Base-by-base conservation (phyloP, 2,888 invertebrate species). In the Frankliniella intonsa region DNA sequence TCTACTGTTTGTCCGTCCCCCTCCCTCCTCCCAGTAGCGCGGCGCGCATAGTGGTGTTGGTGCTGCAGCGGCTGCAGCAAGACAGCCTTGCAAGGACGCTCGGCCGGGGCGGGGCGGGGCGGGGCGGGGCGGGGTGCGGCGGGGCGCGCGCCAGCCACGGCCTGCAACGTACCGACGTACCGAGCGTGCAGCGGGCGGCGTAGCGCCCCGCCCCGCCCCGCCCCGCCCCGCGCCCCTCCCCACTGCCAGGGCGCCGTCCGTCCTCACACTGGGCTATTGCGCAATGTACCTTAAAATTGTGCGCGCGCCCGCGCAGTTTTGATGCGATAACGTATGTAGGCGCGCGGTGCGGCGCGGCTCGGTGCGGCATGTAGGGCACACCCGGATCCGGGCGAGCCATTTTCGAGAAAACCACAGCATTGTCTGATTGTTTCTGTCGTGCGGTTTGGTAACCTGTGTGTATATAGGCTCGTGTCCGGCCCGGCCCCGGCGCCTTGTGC, bases 81-180 rank as follows among this genome's bases (percentile, higher is more conserved):
- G 62, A 62, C 62, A 62, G 62, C 62, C 62, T 62, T 62, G 62
- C 62, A 62, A 62, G 62, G 62, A 62, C 55, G 55, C 12, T n/a
- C 7, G 62, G 19, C 62, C 19, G 7, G 19, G 62, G 62, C 62
- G 62, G 62, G 7, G 62, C 7, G 14, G 17, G 62, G 62, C 62
- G 62, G 62, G 14, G 62, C 14, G 62, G 62, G 62, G 62, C 11
- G 62, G 17, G 62, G 62, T 0, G 14, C 0, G 62, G 62, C 11
- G 62, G 11, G 62, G 14, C 7, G 62, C 62, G 62, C n/a, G 14
- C 62, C 62, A 14, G 11, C 38, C 38, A 5, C 38, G 38, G 38
- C 3, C 38, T 38, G 38, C 38, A 38, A 2, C 38, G 38, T 38
- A 5, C 38, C 38, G 3, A 5, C 38, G 38, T 5, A 38, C 38